Percentiles rank a stretch among this genome's conserved stretches.
These are phyloP conservation scores for Eupleurogrammus muticus DNA, from an alignment of 2,797 vertebrate species.

Conservation along the genomic window DNA sequence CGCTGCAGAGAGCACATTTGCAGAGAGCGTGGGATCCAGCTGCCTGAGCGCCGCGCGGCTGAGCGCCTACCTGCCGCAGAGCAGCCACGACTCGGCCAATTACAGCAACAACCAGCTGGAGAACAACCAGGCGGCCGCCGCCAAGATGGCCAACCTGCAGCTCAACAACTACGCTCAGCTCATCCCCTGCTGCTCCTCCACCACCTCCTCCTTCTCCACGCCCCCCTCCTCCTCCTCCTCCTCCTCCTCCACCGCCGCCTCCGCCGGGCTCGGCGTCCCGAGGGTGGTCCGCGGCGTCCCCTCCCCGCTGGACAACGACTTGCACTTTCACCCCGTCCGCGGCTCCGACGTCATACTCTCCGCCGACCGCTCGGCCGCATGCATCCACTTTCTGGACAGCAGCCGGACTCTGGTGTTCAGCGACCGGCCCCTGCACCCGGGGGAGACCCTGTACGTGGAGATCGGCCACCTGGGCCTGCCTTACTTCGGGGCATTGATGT, in stretches of 20 bases:
- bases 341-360: constrained; percentile 94
- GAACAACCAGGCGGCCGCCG: constrained; percentile 95
- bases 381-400: constrained; percentile 94
- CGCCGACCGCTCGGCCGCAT: constrained; percentile 91
- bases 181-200: constrained; percentile 89
- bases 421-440: constrained; percentile 92
- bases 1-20: constrained; percentile 92
- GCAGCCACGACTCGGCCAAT: constrained; percentile 97
- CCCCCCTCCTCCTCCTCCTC: constrained; percentile 66
- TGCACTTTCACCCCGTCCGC: constrained; percentile 93
- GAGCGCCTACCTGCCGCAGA: constrained; percentile 94
- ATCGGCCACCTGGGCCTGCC: constrained; percentile 93
- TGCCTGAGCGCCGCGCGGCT: constrained; percentile 92
- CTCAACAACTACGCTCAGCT: constrained; percentile 87
- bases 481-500: constrained; percentile 91
- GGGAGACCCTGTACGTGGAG: constrained; percentile 95
- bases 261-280: constrained; percentile 56
- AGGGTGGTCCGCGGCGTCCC: constrained; percentile 74
- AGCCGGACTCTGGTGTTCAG: constrained; percentile 94
- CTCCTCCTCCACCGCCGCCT: too few species aligned
- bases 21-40: constrained; percentile 92
- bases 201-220: constrained; percentile 76
- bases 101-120: constrained; percentile 98
- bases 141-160: constrained; percentile 95
- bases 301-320: constrained; percentile 90